Conservation (phyloP, 2,888 invertebrate genomes). For the Drosophila koepferae region DNA sequence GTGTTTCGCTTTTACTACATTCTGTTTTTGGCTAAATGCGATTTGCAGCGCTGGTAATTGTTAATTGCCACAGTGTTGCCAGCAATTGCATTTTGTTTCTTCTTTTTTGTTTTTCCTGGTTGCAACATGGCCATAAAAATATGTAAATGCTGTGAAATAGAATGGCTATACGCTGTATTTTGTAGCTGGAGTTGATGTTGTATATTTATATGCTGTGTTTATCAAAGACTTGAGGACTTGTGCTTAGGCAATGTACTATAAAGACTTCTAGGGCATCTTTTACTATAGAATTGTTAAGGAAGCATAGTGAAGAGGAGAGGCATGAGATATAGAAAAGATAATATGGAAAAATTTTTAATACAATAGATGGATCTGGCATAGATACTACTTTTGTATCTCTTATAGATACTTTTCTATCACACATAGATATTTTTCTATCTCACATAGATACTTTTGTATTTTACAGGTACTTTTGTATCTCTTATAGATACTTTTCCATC, state of each 20-base stretch:
- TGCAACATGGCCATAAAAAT: conserved; percentile 27
- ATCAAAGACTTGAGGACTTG: not conserved
- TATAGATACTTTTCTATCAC: not conserved
- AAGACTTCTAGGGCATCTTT: not conserved
- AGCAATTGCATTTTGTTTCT: conserved; percentile 4
- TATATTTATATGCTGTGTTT: not conserved
- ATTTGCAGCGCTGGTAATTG: conserved; percentile 17
- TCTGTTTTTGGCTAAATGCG: conserved; percentile 18
- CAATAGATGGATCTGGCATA: not conserved
- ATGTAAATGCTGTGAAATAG: conserved; percentile 10
- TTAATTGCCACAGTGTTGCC: conserved; percentile 25
- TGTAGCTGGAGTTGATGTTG: too few species aligned
- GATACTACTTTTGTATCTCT: not conserved
- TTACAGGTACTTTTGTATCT: not conserved
- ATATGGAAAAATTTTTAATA: too few species aligned
- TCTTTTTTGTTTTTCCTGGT: conserved; percentile 8
- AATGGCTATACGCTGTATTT: not conserved
- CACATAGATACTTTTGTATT: not conserved
- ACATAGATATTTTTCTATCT: not conserved
- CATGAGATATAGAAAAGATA: too few species aligned
- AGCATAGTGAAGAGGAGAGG: too few species aligned
- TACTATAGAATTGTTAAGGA: not conserved
- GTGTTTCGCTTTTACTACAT: not conserved
- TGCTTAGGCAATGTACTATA: not conserved
- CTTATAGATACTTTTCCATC: not conserved